Percentiles rank a stretch among this genome's conserved stretches.
Conservation (phyloP, 64 coral and sea anemone genomes). For the Porites lutea region DNA sequence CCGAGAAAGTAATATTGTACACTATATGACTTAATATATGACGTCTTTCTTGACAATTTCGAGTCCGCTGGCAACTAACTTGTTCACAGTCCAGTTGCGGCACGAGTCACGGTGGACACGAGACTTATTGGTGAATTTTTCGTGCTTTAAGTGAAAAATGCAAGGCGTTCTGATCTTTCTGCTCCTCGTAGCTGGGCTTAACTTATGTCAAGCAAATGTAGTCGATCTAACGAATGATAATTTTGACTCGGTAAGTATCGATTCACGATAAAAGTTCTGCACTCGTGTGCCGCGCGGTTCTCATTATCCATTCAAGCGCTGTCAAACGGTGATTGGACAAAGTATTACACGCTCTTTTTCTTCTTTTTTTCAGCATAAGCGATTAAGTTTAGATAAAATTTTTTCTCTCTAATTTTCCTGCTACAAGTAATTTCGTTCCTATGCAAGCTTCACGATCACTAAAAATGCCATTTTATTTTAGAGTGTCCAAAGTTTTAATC, state of each 20-base stretch:
- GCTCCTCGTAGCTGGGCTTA: constrained; percentile 34
- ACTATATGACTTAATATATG: too few relatives aligned
- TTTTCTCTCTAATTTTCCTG: too few relatives aligned
- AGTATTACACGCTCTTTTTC: not conserved
- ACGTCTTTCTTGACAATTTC: not conserved
- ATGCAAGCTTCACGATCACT: not conserved
- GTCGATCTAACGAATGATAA: constrained; percentile 77
- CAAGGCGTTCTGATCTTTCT: constrained; percentile 1
- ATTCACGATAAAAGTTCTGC: not conserved
- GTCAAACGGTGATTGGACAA: constrained; percentile 50
- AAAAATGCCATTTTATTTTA: not conserved
- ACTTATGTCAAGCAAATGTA: constrained; percentile 60
- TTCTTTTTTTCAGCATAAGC: too few relatives aligned
- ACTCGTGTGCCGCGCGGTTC: too few relatives aligned
- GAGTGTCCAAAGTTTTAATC: not conserved
- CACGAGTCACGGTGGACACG: not conserved
- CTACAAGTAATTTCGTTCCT: too few relatives aligned
- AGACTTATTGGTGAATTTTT: not conserved
- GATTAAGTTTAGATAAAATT: too few relatives aligned
- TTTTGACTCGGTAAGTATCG: constrained; percentile 81
- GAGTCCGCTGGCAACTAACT: not conserved
- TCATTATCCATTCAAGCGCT: not conserved
- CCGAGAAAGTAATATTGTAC: not conserved
- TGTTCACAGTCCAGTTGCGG: not conserved
- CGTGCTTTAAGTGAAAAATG: constrained; percentile 7